Base-by-base conservation (phyloP, 2,888 invertebrate species). In the Lucinisca nassula region DNA sequence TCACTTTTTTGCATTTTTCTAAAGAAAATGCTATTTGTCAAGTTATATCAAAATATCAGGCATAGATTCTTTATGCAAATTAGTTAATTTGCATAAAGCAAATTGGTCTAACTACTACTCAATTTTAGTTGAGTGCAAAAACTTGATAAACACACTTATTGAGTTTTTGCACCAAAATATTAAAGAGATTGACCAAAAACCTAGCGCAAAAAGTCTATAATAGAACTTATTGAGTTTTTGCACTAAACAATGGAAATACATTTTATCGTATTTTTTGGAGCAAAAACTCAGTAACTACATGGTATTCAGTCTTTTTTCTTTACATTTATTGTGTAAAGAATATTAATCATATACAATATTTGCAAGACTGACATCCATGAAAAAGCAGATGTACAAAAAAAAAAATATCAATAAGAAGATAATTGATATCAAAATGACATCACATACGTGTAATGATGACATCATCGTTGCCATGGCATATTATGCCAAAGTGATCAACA, bases 1-100 rank as follows among this genome's bases (percentile, higher is more conserved):
- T 61, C 24, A 61, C 61, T 61, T 61, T 61, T 61, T 61, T 61
- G 24, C 24, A 24, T 61, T 61, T 61, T 61, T 61, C n/a, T 61
- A 51, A 14, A 21, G 12, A 21, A 51, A 51, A 51, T 8, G 51
- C 10, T 51, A 21, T 51, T 51, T 51, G 8, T 51, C 51, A 51
- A 14, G 3, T 51, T 51, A 21, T 51, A 51, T 51, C 51, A 51
- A 51, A 51, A 51, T 51, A 51, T 51, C 12, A 14, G 51, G 51
- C 21, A 51, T 4, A n/a, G n/a, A n/a, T n/a, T n/a, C n/a, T n/a
- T n/a, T n/a, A n/a, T n/a, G n/a, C n/a, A n/a, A n/a, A 51, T 51
- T 21, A 14, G 51, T 8, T 51, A 51, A 51, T 51, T 51, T 14
- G 51, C 51, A 51, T 51, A 51, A 51, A 51, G 51, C 51, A 51